phyloP scores from a whole-genome alignment of 2,797 vertebrate genomes.

The Zenarchopterus dispar region DNA sequence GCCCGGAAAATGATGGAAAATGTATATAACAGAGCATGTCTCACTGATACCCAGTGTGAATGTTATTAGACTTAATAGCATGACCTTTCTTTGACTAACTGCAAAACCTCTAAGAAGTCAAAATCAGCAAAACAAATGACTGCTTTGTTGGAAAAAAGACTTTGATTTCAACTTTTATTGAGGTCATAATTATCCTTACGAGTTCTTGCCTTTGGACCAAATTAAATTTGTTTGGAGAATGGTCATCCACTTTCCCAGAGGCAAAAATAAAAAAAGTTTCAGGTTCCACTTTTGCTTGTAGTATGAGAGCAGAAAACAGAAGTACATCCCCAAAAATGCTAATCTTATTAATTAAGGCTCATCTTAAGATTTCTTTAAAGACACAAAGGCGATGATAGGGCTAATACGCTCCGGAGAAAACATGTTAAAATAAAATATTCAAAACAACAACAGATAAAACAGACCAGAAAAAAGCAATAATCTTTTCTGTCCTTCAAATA shows the following conservation, averaged over 20 bases:
- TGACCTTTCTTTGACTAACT: not conserved
- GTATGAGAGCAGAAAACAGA: constrained; percentile 23
- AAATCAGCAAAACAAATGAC: not conserved
- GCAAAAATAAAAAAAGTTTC: constrained; percentile 33
- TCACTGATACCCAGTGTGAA: not conserved
- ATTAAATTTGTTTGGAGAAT: constrained; percentile 5
- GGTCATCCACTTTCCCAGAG: constrained; percentile 16
- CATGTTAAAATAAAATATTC: constrained; percentile 39
- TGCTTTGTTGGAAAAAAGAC: not conserved
- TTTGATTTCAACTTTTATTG: constrained; percentile 25
- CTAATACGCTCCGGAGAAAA: constrained; percentile 13
- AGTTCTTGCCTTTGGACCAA: constrained; percentile 6
- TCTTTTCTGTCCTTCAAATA: constrained; percentile 5
- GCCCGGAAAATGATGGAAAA: not conserved
- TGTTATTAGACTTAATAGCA: not conserved
- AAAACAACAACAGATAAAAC: constrained; percentile 3
- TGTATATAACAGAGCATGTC: not conserved
- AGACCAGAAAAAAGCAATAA: not conserved
- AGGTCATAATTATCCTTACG: constrained; percentile 6
- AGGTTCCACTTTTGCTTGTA: constrained; percentile 20
- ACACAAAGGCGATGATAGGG: constrained; percentile 24
- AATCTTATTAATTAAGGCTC: constrained; percentile 33
- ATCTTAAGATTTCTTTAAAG: constrained; percentile 6
- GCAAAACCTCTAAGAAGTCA: not conserved
- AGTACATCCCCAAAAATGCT: constrained; percentile 10